These are phyloP conservation scores for Tipula confusa DNA, from an alignment of 2,888 invertebrate species.

Conservation along the genomic window DNA sequence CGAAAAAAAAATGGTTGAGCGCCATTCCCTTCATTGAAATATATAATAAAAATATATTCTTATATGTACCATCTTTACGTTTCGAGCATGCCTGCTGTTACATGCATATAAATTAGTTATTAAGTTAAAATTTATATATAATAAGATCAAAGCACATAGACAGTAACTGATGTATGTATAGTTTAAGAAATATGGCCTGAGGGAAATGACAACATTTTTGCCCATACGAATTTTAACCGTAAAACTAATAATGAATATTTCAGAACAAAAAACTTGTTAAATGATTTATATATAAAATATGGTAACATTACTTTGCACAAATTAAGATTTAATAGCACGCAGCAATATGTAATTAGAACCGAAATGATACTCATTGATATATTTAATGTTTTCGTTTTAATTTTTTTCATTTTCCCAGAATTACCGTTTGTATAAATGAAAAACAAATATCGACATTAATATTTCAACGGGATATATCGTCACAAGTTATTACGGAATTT, in stretches of 20 bases:
- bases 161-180: neutral
- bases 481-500: too few relatives aligned
- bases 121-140: neutral
- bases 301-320: neutral
- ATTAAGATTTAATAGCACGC: neutral
- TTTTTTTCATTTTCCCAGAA: neutral
- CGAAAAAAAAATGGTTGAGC: neutral
- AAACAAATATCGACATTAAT: constrained; percentile 3
- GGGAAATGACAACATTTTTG: neutral
- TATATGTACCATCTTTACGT: neutral
- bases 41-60: neutral
- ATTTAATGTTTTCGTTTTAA: neutral
- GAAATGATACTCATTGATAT: neutral
- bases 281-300: neutral
- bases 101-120: constrained; percentile 1
- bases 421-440: neutral
- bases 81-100: neutral
- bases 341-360: neutral
- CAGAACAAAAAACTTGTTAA: neutral
- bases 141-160: neutral
- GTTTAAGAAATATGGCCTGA: neutral
- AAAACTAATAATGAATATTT: too few relatives aligned
- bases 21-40: neutral
- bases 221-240: neutral
- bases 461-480: neutral